Percentiles rank a stretch among this genome's conserved stretches.
These are phyloP conservation scores for Neosilurus mollespiculum DNA, from an alignment of 2,797 vertebrate species.

Conservation along the genomic window DNA sequence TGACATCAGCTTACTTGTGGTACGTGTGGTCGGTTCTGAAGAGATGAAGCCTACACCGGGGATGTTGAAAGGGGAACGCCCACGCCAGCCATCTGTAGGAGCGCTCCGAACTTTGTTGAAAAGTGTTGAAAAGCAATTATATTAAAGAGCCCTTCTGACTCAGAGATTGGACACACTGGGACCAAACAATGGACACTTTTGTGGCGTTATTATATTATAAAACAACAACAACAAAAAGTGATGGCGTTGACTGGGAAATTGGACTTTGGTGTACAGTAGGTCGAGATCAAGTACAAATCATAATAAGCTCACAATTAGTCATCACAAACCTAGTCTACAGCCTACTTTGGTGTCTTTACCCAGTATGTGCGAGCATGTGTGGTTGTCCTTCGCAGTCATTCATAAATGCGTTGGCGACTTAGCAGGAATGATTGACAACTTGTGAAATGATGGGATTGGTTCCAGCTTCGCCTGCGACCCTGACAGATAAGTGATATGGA, in stretches of 20 bases:
- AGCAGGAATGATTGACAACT: too few relatives aligned
- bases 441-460: too few relatives aligned
- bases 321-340: not conserved
- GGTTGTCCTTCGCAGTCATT: not conserved
- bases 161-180: not conserved
- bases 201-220: not conserved
- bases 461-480: too few relatives aligned
- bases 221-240: not conserved
- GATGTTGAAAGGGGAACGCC: conserved; percentile 21
- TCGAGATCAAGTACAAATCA: not conserved
- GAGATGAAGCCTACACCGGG: not conserved
- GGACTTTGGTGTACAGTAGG: not conserved
- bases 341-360: not conserved
- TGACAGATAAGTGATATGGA: too few relatives aligned
- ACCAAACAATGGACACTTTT: not conserved
- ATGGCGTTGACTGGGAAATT: not conserved
- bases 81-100: conserved; percentile 8
- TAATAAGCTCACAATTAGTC: not conserved
- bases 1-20: conserved; percentile 20
- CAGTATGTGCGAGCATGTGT: not conserved
- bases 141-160: not conserved
- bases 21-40: conserved; percentile 12
- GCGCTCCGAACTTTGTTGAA: not conserved
- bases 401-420: not conserved
- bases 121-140: conserved; percentile 4